Conservation (phyloP, 2,888 invertebrate genomes). For the Dolichomitus sp. region DNA sequence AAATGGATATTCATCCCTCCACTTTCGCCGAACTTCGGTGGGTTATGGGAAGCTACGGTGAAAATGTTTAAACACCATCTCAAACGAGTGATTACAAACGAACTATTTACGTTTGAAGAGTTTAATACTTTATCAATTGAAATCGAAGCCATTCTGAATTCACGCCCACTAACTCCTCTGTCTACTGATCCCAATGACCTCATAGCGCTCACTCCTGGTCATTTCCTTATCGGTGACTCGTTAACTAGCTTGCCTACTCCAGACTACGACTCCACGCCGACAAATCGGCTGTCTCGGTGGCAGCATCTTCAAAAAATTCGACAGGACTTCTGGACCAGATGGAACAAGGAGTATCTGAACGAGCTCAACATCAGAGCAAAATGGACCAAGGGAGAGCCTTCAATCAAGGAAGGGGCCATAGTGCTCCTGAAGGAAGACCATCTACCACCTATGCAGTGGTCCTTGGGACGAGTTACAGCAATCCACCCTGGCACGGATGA, state of each 20-base stretch:
- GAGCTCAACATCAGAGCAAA: slow-evolving; percentile 50
- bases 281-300: slow-evolving; percentile 57
- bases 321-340: slow-evolving; percentile 63
- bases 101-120: no score
- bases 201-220: no score
- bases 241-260: slow-evolving; percentile 48
- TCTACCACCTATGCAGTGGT: slow-evolving; percentile 25
- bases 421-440: slow-evolving; percentile 60
- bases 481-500: neutral
- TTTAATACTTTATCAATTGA: no score
- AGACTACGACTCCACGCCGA: slow-evolving; percentile 17
- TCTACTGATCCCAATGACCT: no score
- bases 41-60: no score
- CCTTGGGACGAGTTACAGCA: slow-evolving; percentile 5
- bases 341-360: slow-evolving; percentile 64
- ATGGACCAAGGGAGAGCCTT: slow-evolving; percentile 47
- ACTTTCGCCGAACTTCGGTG: no score
- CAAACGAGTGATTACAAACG: no score
- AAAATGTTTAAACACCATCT: no score
- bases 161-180: no score
- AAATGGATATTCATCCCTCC: no score
- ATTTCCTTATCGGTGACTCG: slow-evolving; percentile 29
- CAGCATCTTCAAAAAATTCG: slow-evolving; percentile 58
- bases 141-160: no score
- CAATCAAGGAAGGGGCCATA: slow-evolving; percentile 53